Percentiles rank a stretch among this genome's conserved stretches.
Evolutionary conservation across 2,113 vertebrate genomes (phyloP).

Genomic region (Oryzias javanicus): DNA sequence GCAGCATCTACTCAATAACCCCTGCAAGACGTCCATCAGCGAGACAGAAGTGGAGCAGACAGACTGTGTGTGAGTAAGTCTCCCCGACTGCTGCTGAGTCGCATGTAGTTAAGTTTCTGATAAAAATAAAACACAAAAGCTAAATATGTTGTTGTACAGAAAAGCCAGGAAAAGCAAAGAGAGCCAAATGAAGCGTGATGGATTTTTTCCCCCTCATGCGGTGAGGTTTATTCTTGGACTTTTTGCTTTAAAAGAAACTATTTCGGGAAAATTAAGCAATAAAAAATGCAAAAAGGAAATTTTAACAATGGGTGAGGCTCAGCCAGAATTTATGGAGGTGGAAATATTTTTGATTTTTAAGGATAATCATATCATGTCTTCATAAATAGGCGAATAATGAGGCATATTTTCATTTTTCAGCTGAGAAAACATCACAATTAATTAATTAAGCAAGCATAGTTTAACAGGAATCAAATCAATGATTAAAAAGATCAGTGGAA

Average conservation of each 20-base stretch:
- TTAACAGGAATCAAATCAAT: too few species aligned
- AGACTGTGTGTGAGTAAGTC: constrained; percentile 17
- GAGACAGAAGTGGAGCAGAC: constrained; percentile 38
- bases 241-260: constrained; percentile 2
- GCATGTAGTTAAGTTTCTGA: constrained; percentile 28
- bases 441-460: too few species aligned
- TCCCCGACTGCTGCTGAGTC: constrained; percentile 16
- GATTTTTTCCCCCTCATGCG: constrained; percentile 13
- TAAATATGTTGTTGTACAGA: constrained; percentile 9
- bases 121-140: constrained; percentile 13
- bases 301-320: neutral
- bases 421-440: too few species aligned
- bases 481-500: too few species aligned
- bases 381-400: too few species aligned
- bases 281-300: constrained; percentile 1
- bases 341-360: neutral
- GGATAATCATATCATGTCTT: too few species aligned
- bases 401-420: too few species aligned
- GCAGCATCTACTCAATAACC: constrained; percentile 72
- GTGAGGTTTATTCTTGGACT: constrained; percentile 22
- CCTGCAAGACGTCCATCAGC: constrained; percentile 69
- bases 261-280: neutral
- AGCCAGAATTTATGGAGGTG: neutral
- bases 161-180: constrained; percentile 7
- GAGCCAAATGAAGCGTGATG: constrained; percentile 9